phyloP scores from a whole-genome alignment of 1,140 invertebrate genomes.

The Magallana angulata region DNA sequence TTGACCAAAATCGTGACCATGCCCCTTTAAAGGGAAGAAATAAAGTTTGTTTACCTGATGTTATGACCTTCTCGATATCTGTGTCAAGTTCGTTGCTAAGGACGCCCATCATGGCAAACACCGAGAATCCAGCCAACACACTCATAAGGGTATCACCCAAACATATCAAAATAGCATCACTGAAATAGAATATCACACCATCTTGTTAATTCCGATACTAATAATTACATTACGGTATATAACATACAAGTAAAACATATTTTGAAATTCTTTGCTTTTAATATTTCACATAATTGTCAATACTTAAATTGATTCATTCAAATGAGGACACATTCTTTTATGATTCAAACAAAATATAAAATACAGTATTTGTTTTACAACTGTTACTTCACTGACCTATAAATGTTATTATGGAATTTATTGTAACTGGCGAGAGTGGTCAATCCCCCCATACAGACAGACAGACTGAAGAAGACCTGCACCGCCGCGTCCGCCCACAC shows the following conservation, averaged over 20 bases:
- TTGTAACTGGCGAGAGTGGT: constrained; percentile 83
- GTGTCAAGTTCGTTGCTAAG: constrained; percentile 68
- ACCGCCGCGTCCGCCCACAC: constrained; percentile 82
- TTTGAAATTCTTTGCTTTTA: background rate
- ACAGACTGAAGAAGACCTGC: constrained; percentile 83
- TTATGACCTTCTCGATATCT: constrained; percentile 70
- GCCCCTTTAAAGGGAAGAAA: background rate
- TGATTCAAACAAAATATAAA: too few species aligned
- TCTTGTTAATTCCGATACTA: too few species aligned
- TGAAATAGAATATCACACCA: constrained; percentile 57
- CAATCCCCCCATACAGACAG: constrained; percentile 82
- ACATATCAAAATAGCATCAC: constrained; percentile 73
- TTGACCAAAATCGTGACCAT: too few species aligned
- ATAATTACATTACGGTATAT: too few species aligned
- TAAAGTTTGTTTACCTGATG: constrained; percentile 62
- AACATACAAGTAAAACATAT: background rate
- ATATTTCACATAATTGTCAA: too few species aligned
- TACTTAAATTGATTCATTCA: too few species aligned
- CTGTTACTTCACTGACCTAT: constrained; percentile 79
- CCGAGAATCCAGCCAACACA: constrained; percentile 72
- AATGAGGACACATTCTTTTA: too few species aligned
- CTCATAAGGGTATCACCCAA: constrained; percentile 73
- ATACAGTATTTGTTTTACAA: too few species aligned
- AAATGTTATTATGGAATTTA: constrained; percentile 83
- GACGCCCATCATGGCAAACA: constrained; percentile 74